Evolutionary conservation across 2,113 vertebrate species (phyloP), one percentile per base, ranked within the genome.

Genomic region (Mustela nigripes): DNA sequence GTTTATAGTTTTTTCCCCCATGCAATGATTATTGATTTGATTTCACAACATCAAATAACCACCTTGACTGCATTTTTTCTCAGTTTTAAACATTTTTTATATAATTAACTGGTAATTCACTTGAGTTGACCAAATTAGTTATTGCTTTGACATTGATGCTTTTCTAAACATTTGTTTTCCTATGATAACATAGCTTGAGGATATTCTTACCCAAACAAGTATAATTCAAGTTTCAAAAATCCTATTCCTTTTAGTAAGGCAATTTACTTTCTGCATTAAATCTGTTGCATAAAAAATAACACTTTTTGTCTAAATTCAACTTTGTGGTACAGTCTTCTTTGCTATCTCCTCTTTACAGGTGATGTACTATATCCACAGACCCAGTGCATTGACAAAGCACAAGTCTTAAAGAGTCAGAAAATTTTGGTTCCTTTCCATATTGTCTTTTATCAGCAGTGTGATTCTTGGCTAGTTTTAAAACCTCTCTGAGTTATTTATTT

Each of bases 41-140:
- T 85, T 78, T 97, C 31, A 96, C 21, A 85, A 24, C 50, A 39
- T 90, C 19, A 94, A 58, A 62, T 92, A 89, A 90, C 33, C 39
- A 79, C 7, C 19, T 96, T 91, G 45, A 36, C 62, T 97, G 1
- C 2, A 63, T 74, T 10, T 93, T 91, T 87, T 39, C 33, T 58
- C 8, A 45, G 11, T 89, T 95, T 88, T 69, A 89, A 81, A 80
- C 0, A 39, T 86, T 53, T 81, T 81, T 53, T 63, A 67, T 67
- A 22, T 71, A 91, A 95, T 69, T 96, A 94, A 96, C 69, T 97
- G 60, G 45, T 63, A 67, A 89, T 95, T 94, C 84, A 94, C 80
- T 65, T 67, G 63, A 87, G 76, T 56, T 93, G 76, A 89, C 48
- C 78, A 91, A 81, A 78, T 60, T 4, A 86, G 10, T 4, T 33